Evolutionary conservation across 2,113 vertebrate species (phyloP), one percentile per base, ranked within the genome.

Genomic region (Conger conger): DNA sequence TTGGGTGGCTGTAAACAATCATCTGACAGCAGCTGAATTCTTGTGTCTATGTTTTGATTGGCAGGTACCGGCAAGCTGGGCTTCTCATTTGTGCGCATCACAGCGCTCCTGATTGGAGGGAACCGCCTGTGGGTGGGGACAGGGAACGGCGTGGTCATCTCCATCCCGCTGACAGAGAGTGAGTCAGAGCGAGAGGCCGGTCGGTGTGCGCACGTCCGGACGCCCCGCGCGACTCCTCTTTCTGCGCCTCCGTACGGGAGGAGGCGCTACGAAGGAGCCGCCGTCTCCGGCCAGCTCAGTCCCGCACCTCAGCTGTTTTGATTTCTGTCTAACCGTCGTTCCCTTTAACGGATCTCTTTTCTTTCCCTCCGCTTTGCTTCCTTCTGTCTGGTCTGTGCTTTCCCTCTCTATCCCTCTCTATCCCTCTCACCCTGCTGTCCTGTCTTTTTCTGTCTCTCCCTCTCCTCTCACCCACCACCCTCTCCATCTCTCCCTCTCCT

Each of bases 81-180:
- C 87, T 99, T 99, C 94, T 99, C 98, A 0, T 99, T 99, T 0
- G 98, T 99, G 87, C 95, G 98, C 86, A 99, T 99, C 91, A 99
- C 98, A 0, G 98, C 98, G 83, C 95, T 99, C 40, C 96, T 98
- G 84, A 96, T 99, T 0, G 98, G 98, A 8, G 98, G 98, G 93
- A 97, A 93, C 90, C 96, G 98, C 27, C 96, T 99, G 45, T 99
- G 98, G 98, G 98, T 99, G 18, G 98, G 98, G 82, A 99, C 98
- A 0, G 98, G 98, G 88, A 99, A 99, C 0, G 98, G 98, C 0
- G 98, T 99, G 1, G 97, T 99, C 93, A 97, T 99, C 94, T 99
- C 98, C 87, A 99, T 99, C 89, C 98, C 98, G 0, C 84, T 99
- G 82, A 99, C 98, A 27, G 98, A 99, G 92, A 97, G 98, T 99